phyloP scores from a whole-genome alignment of 1,140 invertebrate genomes.

The Pomacea maculata region DNA sequence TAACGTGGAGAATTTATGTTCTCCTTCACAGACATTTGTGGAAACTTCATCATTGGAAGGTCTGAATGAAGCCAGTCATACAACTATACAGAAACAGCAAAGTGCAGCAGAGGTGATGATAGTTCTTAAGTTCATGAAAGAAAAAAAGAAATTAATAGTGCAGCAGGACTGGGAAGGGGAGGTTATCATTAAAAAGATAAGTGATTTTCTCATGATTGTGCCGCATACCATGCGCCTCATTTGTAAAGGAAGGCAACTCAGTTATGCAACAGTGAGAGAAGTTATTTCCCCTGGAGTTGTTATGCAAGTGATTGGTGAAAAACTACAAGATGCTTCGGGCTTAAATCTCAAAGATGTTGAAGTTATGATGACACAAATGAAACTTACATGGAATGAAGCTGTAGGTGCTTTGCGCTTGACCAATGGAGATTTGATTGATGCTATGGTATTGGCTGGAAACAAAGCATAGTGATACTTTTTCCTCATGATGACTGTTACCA shows the following conservation, averaged over 20 bases:
- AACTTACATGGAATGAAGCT: slow-evolving; percentile 49
- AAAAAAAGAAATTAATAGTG: slow-evolving; percentile 12
- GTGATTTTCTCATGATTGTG: slow-evolving; percentile 13
- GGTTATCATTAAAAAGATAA: slow-evolving; percentile 3
- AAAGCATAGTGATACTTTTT: slow-evolving; percentile 31
- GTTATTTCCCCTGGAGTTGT: slow-evolving; percentile 33
- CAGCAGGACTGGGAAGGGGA: background rate
- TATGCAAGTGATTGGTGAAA: slow-evolving; percentile 54
- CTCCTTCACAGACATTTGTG: too few species aligned
- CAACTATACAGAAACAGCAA: too few species aligned
- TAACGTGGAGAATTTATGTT: too few species aligned
- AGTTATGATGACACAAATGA: slow-evolving; percentile 50
- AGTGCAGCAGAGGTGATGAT: slow-evolving; percentile 1
- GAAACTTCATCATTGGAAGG: too few species aligned
- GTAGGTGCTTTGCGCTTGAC: slow-evolving; percentile 39
- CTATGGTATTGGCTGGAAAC: slow-evolving; percentile 48
- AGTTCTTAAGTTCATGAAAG: slow-evolving; percentile 11
- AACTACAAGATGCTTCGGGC: slow-evolving; percentile 42
- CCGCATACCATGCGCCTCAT: slow-evolving; percentile 51
- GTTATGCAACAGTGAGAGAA: slow-evolving; percentile 31
- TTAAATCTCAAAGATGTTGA: slow-evolving; percentile 49
- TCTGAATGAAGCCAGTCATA: too few species aligned
- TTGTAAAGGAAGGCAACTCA: slow-evolving; percentile 52
- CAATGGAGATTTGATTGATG: slow-evolving; percentile 73
- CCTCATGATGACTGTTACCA: too few species aligned